Evolutionary conservation across 2,113 vertebrate genomes (phyloP), one percentile per base, ranked within the genome.

Genomic region (Oncorhynchus gorbuscha): DNA sequence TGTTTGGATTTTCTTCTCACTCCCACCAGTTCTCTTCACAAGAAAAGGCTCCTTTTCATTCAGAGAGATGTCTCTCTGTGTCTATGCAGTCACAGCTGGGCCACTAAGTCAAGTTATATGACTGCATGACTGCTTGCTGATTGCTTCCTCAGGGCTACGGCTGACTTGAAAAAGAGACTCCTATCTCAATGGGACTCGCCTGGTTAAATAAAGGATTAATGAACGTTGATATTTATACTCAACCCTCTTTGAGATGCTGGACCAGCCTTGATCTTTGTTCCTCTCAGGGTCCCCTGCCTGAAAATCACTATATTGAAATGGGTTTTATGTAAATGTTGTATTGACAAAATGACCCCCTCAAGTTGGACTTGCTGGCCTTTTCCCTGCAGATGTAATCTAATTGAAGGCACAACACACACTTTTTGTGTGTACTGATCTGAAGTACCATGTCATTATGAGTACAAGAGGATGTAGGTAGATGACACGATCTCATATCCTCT

Each of bases 1-100:
- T 67, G 16, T 55, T 55, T 55, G 51, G 51, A 16, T 55, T 55
- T 55, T 55, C 51, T 4, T 55, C 83, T 81, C 83, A 20, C 83
- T 88, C 86, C 83, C 83, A 62, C 65, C 71, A 20, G 73, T 81
- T 83, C n/a, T 28, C 32, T 30, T 64, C 13, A 26, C 88, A 89
- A 86, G 89, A 89, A 90, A 88, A 84, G 79, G 73, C 80, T 87
- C 85, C 80, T 74, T 87, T 88, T 87, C 84, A 77, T 86, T 80
- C 79, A 84, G 80, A 86, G 70, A 80, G 90, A 89, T 72, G 9
- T 55, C 51, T 55, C 83, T 91, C 5, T 87, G 86, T 71, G 78
- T 78, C 87, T 92, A 86, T 90, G 85, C 72, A 4, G 78, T 69
- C 71, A 84, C 91, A 92, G 91, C 91, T 91, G 91, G 84, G 87